Base-by-base conservation (phyloP, 2,113 vertebrate species). In the Gambusia holbrooki region DNA sequence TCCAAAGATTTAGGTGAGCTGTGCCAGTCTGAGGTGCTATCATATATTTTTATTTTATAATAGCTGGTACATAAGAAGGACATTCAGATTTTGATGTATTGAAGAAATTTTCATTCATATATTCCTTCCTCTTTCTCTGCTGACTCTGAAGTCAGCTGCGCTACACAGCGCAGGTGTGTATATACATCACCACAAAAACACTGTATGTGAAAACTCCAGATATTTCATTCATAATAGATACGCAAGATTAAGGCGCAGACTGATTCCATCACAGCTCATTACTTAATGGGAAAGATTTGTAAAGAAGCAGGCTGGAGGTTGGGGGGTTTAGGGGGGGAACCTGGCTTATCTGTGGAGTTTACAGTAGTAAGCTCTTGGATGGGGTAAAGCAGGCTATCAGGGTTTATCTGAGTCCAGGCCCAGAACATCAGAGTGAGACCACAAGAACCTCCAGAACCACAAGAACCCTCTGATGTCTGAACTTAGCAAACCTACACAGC, bases 341-440 rank as follows among this genome's bases (percentile, higher is more conserved):
- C 74, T 73, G 60, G 81, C 65, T 92, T 91, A 93, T 92, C 91
- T 89, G 73, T 77, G 62, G 72, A 89, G 86, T 30, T 87, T 68
- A 66, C 72, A 74, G 69, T 74, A 64, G 83, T 90, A 87, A 92
- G 77, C 84, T 79, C 72, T 75, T 64, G 65, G 37, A 40, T 62
- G 73, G 74, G 75, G 60, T 51, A 58, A 30, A 71, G 71, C 71
- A 74, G 32, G 85, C 69, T 77, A 81, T 67, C 69, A 37, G 77
- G 63, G 81, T 68, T 58, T 83, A 84, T 80, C 74, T 62, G 74
- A 61, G 66, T 27, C 33, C 70, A 35, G 85, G 79, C 74, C 86
- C 83, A 91, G 84, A 92, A 87, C 42, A 87, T 89, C 89, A 88
- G 77, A 92, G 79, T 66, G 69, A 79, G 83, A 81, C 71, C 72